Base-by-base conservation (phyloP, 1,140 invertebrate genomes). In the Eupeodes corollae region DNA sequence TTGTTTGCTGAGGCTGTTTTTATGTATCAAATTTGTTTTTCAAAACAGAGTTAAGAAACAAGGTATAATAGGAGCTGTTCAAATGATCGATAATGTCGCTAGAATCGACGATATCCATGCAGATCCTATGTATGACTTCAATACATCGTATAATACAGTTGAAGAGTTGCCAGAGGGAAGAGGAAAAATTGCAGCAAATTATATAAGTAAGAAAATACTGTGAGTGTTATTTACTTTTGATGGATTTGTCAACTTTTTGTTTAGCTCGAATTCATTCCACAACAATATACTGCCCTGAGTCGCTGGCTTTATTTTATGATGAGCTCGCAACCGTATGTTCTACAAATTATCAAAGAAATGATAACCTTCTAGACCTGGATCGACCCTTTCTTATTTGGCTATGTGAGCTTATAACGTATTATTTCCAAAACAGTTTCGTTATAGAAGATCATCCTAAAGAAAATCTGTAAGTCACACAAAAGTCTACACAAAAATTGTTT, bases 241-340 rank as follows among this genome's bases (percentile, higher is more conserved):
- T 41, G 30, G 14, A 18, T 14, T 42, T 38, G 12, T 38, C 40
- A 44, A 21, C 32, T n/a, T 34, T 47, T 14, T 56, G 42, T 48
- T 13, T 57, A 63, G 67, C 59, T 32, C 56, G 70, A 32, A 61
- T 64, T 1, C 58, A 61, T 34, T 59, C 56, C 18, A 56, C 64
- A 10, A 57, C 61, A 31, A 47, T 51, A 9, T 55, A 54, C 37
- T 63, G 54, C 44, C 70, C 78, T 2, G 74, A 79, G 49, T 71
- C 75, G 42, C 67, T 78, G 52, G 78, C 77, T 15, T 69, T 86
- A 15, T 85, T 82, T 58, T 86, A 83, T 61, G 85, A 88, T 69
- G 79, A 85, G 61, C 60, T 88, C 21, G 75, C 78, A 12, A 67
- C 71, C 46, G 67, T 85, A 39, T 69, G 84, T 42, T 60, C 62